Conservation (phyloP, 2,113 vertebrate genomes). For the Lepisosteus osseus region DNA sequence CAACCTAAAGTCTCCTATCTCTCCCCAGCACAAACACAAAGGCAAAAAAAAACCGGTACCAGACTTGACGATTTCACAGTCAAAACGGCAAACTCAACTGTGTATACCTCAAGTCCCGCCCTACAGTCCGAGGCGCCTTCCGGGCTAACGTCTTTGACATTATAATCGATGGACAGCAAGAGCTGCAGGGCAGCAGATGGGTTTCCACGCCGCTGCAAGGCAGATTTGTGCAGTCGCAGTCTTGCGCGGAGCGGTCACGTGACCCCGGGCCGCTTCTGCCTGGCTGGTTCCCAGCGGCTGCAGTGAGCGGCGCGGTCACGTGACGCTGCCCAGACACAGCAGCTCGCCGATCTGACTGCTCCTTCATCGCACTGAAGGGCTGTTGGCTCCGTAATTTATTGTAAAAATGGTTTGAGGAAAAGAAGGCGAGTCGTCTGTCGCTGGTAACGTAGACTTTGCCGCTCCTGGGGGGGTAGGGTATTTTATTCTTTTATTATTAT, state of each 20-base stretch:
- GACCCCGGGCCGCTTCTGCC: neutral
- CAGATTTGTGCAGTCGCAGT: neutral
- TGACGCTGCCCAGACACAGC: conserved; percentile 32
- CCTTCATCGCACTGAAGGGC: conserved; percentile 18
- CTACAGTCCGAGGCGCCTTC: no score
- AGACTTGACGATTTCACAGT: no score
- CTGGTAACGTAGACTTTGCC: conserved; percentile 20
- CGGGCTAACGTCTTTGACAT: no score
- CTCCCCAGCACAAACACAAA: no score
- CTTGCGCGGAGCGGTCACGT: neutral
- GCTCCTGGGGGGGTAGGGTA: neutral
- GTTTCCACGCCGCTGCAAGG: neutral
- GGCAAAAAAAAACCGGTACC: no score
- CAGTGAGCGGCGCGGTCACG: conserved; percentile 28
- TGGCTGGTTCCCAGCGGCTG: neutral
- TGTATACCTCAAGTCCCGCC: no score
- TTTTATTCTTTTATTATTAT: conserved; percentile 38
- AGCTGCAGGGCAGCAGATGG: neutral
- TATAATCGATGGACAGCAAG: no score
- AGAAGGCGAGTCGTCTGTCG: conserved; percentile 18
- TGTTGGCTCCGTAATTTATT: conserved; percentile 20
- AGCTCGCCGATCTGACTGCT: conserved; percentile 19
- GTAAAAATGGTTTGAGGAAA: conserved; percentile 25
- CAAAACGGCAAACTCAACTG: no score
- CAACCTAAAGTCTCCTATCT: no score